Percentiles rank a stretch among this genome's conserved stretches.
Conservation (phyloP, 1,140 invertebrate genomes). For the Ceratoteleas bidentatus region DNA sequence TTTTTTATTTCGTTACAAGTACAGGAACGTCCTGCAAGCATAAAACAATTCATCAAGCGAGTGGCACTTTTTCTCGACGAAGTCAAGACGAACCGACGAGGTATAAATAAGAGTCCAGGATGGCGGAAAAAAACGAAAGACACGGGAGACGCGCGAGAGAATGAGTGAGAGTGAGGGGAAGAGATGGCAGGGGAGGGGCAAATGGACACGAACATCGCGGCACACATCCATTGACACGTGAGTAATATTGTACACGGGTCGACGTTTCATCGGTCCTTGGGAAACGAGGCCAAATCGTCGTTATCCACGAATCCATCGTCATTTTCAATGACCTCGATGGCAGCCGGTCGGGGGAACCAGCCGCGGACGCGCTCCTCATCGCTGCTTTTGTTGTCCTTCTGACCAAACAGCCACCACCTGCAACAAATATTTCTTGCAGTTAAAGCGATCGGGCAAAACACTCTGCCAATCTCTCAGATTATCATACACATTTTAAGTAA, state of each 20-base stretch:
- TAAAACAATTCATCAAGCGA: too few relatives aligned
- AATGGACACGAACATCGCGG: constrained; percentile 13
- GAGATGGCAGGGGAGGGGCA: background rate
- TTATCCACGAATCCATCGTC: constrained; percentile 59
- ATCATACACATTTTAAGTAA: too few relatives aligned
- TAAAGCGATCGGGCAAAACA: too few relatives aligned
- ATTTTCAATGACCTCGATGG: constrained; percentile 83
- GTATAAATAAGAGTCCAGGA: too few relatives aligned
- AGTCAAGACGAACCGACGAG: too few relatives aligned
- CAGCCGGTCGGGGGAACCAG: constrained; percentile 93
- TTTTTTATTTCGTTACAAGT: too few relatives aligned
- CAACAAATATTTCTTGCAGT: constrained; percentile 52
- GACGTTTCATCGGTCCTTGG: constrained; percentile 61
- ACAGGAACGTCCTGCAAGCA: too few relatives aligned
- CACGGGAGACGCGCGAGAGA: too few relatives aligned
- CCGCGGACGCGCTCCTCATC: constrained; percentile 82
- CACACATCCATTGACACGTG: constrained; percentile 30
- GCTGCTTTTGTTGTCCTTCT: constrained; percentile 81
- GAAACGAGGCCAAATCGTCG: constrained; percentile 57
- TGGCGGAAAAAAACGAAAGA: too few relatives aligned
- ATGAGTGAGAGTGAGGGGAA: too few relatives aligned
- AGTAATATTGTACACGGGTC: constrained; percentile 43
- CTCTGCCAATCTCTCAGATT: too few relatives aligned
- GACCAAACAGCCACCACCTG: constrained; percentile 94
- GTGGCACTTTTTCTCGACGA: too few relatives aligned